Base-by-base conservation (phyloP, 2,797 vertebrate species). In the Bradypodion ventrale region DNA sequence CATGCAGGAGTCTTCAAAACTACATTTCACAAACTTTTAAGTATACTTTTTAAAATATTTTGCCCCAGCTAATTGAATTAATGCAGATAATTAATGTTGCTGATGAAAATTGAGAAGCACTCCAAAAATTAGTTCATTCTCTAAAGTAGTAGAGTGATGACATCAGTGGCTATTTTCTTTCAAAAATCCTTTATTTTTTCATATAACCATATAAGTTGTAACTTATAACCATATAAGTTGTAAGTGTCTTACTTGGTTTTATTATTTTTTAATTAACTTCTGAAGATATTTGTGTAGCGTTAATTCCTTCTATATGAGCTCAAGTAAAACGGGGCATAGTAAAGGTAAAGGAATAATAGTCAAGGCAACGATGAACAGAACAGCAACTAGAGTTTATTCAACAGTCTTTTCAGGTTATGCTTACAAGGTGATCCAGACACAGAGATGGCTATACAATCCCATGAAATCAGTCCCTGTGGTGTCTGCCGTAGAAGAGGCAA, bases 201-300 rank as follows among this genome's bases (percentile, higher is more conserved):
- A 1, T 0, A 69, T 85, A 79, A 81, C 5, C n/a, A n/a, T n/a
- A n/a, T n/a, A n/a, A n/a, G n/a, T n/a, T n/a, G n/a, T n/a, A n/a
- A n/a, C n/a, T n/a, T 0, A 69, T 85, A 79, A 81, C 5, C 69
- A 1, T 0, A 69, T 85, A 79, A 81, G 5, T 69, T 42, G 62
- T n/a, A 86, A 85, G 32, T 76, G 56, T 81, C 56, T 89, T 81
- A 87, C 75, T 78, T 81, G 56, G 5, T 29, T 88, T 83, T 90
- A 5, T 84, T 69, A 84, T 77, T 89, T 85, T 75, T 78, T 23
- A 79, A 91, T 87, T 82, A 90, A 88, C 80, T 82, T 52, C 85
- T 83, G 68, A 78, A 78, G 40, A 25, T 42, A 84, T 72, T 78
- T 83, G 37, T 84, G 35, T 37, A 25, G 46, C 78, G 52, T 62